Conservation (phyloP, 1,140 invertebrate species). For the Callitettix versicolor region DNA sequence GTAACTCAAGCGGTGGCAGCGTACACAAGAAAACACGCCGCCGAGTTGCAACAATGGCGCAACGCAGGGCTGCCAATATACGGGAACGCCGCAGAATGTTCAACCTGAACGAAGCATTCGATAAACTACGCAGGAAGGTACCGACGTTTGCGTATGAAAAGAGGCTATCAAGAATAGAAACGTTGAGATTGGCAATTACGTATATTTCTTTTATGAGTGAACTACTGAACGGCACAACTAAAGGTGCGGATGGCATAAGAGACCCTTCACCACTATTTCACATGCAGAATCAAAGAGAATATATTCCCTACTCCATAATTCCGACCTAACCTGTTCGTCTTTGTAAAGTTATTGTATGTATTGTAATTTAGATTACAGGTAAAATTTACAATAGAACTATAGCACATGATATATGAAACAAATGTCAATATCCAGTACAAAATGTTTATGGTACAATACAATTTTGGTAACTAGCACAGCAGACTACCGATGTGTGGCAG, state of each 20-base stretch:
- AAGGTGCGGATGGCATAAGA: conserved; percentile 21
- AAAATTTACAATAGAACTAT: too few species aligned
- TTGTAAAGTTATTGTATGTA: background rate
- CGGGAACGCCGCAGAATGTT: conserved; percentile 91
- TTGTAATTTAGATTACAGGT: too few species aligned
- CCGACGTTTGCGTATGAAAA: conserved; percentile 99
- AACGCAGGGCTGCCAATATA: conserved; percentile 86
- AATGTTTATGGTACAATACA: too few species aligned
- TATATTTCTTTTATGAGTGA: conserved; percentile 97
- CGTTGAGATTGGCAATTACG: conserved; percentile 89
- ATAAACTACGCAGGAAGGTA: conserved; percentile 83
- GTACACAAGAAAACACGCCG: conserved; percentile 65
- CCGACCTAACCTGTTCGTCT: background rate
- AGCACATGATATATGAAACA: too few species aligned
- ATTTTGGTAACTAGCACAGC: too few species aligned
- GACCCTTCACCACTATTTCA: conserved; percentile 21
- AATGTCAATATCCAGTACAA: too few species aligned
- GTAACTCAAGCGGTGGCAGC: conserved; percentile 10
- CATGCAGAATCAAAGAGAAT: conserved; percentile 24
- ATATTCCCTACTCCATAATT: conserved; percentile 26
- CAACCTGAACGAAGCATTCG: conserved; percentile 95
- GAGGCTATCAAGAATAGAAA: conserved; percentile 93
- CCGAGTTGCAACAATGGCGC: conserved; percentile 79
- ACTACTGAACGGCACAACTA: conserved; percentile 46
- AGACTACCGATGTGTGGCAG: too few species aligned